Evolutionary conservation across 2,113 vertebrate species (phyloP), one percentile per base, ranked within the genome.

Genomic region (Saccopteryx leptura): DNA sequence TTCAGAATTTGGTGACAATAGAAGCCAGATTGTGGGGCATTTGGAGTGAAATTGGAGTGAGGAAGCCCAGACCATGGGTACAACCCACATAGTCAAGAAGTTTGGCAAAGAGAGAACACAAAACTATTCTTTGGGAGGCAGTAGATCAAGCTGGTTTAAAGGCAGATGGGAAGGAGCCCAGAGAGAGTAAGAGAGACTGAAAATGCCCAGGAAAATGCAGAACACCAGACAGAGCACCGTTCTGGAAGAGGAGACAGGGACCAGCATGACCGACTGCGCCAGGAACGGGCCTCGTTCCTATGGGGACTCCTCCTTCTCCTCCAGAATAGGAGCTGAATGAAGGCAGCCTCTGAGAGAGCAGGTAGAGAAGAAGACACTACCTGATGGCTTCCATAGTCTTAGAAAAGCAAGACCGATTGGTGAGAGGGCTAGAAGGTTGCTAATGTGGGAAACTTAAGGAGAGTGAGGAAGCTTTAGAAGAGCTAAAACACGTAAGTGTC

Each of bases 21-120:
- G 71, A 96, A 93, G 50, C 71, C 95, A 95, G 92, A 96, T 17
- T 94, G 19, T 24, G 88, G 94, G 93, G 21, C 80, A 94, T 90
- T 81, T 79, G 88, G 72, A 95, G 33, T 39, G 33, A 83, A 90
- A 61, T 0, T 13, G 46, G 23, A 19, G 50, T 2, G 50, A 93
- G 63, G 71, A 95, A 65, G 65, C 58, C 9, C 50, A 52, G 28
- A 18, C 52, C 0, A 5, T 92, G 76, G 61, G 79, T 72, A 50
- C 24, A 74, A 21, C 76, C 48, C 84, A 88, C 87, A 52, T 10
- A 93, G 66, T 94, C 90, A 66, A 95, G 54, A 60, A 63, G 58
- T 76, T 90, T 93, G 90, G 84, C 87, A 84, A 92, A 66, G 19
- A 85, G 33, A 85, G 48, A 88, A 71, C 33, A 81, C 11, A 63